phyloP scores from a whole-genome alignment of 2,797 vertebrate species.

The Sebastes paucispinis region DNA sequence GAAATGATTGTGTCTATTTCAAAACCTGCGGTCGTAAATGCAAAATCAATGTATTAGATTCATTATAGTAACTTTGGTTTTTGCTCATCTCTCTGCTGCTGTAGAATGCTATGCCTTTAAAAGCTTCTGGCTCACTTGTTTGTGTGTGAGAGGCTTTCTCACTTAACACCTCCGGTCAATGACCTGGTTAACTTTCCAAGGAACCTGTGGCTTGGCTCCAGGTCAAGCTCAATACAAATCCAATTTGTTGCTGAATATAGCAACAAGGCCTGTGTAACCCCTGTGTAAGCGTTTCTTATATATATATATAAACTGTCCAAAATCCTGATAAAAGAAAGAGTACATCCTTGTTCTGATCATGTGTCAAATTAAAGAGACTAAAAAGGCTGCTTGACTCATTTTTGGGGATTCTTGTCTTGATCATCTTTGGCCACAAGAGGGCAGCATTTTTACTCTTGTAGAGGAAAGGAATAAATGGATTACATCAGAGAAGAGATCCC shows the following conservation, averaged over 20 bases:
- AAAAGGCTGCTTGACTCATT: neutral
- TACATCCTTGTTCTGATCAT: neutral
- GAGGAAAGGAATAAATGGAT: constrained; percentile 17
- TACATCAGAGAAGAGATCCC: neutral
- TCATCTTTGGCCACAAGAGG: constrained; percentile 56
- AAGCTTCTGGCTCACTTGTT: constrained; percentile 11
- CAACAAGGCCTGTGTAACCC: neutral
- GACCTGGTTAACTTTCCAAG: constrained; percentile 69
- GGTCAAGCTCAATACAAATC: constrained; percentile 67
- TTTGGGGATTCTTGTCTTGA: neutral
- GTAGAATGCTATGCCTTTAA: constrained; percentile 31
- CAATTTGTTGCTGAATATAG: constrained; percentile 65
- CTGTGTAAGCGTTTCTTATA: neutral
- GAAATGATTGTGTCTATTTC: neutral
- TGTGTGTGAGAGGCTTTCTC: constrained; percentile 49
- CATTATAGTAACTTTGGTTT: neutral
- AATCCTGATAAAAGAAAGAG: neutral
- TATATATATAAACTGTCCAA: neutral
- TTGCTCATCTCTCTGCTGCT: neutral
- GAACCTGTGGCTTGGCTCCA: constrained; percentile 57
- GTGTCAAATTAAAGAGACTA: neutral
- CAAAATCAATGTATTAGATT: neutral
- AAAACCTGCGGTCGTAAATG: neutral
- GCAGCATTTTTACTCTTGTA: constrained; percentile 42
- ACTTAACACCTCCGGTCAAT: constrained; percentile 57